Conservation (phyloP, 2,113 vertebrate genomes). For the Sinocyclocheilus maitianheensis region DNA sequence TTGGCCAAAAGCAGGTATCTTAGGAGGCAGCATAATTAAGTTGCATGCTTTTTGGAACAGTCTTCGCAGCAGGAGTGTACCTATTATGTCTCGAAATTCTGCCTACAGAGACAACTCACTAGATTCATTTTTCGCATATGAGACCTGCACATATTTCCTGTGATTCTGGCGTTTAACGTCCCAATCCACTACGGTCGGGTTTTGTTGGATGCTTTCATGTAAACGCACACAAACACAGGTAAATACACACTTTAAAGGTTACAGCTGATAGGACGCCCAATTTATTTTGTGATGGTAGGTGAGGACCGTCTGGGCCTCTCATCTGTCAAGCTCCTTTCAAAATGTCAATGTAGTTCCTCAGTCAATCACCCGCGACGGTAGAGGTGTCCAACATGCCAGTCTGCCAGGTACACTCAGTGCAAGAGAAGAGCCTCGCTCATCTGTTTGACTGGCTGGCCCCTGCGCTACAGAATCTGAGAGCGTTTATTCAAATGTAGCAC, state of each 20-base stretch:
- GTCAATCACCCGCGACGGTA: constrained; percentile 43
- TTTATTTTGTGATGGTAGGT: constrained; percentile 41
- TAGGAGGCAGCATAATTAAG: constrained; percentile 3
- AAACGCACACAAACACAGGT: constrained; percentile 31
- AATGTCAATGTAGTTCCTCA: constrained; percentile 48
- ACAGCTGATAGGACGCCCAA: constrained; percentile 37
- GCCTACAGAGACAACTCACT: not conserved
- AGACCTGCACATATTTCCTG: not conserved
- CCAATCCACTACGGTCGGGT: not conserved
- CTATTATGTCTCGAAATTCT: not conserved
- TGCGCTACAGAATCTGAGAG: constrained; percentile 11
- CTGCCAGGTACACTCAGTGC: constrained; percentile 43
- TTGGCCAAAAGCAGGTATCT: constrained; percentile 12
- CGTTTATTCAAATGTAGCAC: constrained; percentile 49
- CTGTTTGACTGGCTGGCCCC: constrained; percentile 33
- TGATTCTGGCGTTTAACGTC: not conserved
- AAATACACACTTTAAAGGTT: constrained; percentile 45
- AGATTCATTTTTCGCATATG: not conserved
- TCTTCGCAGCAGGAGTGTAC: not conserved
- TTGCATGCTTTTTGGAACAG: not conserved
- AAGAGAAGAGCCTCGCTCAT: constrained; percentile 19
- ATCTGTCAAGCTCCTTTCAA: constrained; percentile 49
- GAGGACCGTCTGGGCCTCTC: constrained; percentile 19
- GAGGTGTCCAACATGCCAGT: constrained; percentile 34
- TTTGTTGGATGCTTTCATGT: constrained; percentile 10